These are phyloP conservation scores for Hyles euphorbiae DNA, from an alignment of 1,140 invertebrate genomes.

Conservation along the genomic window DNA sequence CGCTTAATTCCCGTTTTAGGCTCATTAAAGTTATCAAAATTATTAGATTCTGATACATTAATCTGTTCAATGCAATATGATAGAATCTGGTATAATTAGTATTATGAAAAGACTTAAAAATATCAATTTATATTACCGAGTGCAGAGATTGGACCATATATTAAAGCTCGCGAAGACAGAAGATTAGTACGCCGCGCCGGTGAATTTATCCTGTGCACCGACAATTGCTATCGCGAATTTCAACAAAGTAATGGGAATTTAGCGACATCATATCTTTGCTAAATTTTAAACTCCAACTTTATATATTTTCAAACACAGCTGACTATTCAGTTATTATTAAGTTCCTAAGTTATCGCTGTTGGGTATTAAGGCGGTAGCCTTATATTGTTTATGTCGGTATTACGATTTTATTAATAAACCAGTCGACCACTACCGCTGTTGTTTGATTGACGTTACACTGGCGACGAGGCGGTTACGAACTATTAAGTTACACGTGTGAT, in stretches of 20 bases:
- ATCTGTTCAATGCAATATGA: neutral
- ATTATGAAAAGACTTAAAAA: conserved; percentile 7
- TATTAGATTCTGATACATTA: conserved; percentile 7
- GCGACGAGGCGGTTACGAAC: no score
- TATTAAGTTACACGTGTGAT: no score
- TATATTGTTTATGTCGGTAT: no score
- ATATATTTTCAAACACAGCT: no score
- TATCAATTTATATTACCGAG: conserved; percentile 25
- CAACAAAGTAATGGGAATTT: neutral
- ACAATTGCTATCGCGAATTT: neutral
- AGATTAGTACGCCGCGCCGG: neutral
- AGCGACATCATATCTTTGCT: neutral
- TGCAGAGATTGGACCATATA: conserved; percentile 24
- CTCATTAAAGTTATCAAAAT: neutral
- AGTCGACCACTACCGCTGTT: no score
- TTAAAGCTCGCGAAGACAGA: conserved; percentile 6
- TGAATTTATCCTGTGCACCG: neutral
- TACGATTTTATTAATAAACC: no score
- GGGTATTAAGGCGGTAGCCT: no score
- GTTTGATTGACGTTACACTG: no score
- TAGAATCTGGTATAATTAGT: neutral
- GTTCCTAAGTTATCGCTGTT: no score
- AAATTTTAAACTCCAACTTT: no score
- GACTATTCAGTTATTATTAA: no score
- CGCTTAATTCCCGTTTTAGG: neutral